phyloP scores from a whole-genome alignment of 2,797 vertebrate species.

The Sebastes trivittatus region DNA sequence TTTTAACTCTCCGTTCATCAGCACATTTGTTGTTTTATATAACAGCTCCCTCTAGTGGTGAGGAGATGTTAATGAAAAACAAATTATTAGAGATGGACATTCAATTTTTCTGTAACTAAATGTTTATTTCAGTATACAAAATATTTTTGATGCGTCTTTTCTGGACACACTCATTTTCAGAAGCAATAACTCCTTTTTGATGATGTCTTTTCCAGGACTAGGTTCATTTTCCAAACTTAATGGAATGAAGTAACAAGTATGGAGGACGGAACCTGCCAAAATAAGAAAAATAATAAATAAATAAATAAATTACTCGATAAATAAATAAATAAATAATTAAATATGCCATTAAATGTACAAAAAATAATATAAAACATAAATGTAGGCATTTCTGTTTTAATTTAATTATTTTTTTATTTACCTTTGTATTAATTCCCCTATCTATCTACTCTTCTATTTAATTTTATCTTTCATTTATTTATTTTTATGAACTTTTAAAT shows the following conservation, averaged over 20 bases:
- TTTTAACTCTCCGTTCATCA: background rate
- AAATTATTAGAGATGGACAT: background rate
- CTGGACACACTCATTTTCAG: background rate
- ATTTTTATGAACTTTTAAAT: no score
- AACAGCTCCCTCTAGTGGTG: slow-evolving; percentile 58
- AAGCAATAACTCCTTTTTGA: background rate
- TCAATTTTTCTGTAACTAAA: background rate
- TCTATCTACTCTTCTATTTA: no score
- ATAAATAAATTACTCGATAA: no score
- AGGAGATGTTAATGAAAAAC: background rate
- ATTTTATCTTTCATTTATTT: no score
- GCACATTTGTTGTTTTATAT: slow-evolving; percentile 3
- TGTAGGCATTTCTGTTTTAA: no score
- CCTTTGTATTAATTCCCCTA: no score
- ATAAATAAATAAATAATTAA: no score
- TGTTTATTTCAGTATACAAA: background rate
- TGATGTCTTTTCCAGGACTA: background rate
- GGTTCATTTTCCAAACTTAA: background rate
- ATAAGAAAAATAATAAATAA: background rate
- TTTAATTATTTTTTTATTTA: no score
- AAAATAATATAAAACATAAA: no score
- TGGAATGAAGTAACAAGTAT: background rate
- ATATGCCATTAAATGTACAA: no score
- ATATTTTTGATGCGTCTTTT: background rate
- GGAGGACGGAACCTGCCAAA: no score